Base-by-base conservation (phyloP, 2,113 vertebrate genomes). In the Aldabrachelys gigantea region DNA sequence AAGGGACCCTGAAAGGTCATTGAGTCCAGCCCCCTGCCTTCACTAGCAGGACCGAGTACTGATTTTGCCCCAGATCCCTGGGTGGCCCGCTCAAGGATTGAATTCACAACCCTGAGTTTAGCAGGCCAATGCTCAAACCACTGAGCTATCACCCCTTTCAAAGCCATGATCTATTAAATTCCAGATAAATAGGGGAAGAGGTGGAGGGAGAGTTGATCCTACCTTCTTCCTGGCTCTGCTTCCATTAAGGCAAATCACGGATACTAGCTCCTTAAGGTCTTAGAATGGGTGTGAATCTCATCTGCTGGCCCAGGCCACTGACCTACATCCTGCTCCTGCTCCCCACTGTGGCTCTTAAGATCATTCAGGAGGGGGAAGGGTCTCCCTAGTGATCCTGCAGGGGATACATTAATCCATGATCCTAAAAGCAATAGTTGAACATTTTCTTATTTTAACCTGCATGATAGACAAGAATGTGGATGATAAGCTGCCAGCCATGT, bases 371-470 rank as follows among this genome's bases (percentile, higher is more conserved):
- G 41, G 4, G 24, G 41, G 38, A 76, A 76, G 12, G 10, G 25
- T 78, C 24, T 47, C 38, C 38, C 12, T 6, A 41, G 22, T 44
- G 38, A 75, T 22, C 22, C 72, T 88, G 35, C 57, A 21, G 17
- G 49, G 62, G 17, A 89, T 24, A 80, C 10, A 65, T 22, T 0
- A 47, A 22, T 0, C 0, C 76, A 52, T 9, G 88, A 89, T 78
- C 82, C 57, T 38, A 91, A 78, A 83, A 54, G 50, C 87, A 59
- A 56, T 5, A 3, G 41, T 83, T 35, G 1, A 54, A 21, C 8
- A 83, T 91, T 89, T 94, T 84, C 88, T 89, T 96, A 82, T 90
- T 57, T 52, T 53, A 92, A 84, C 75, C 89, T 89, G 79, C 41
- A 82, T 49, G 80, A 88, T 65, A 95, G 88, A 69, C 75, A 91